phyloP scores from a whole-genome alignment of 2,888 invertebrate species.

The Pseudococcus viburni region DNA sequence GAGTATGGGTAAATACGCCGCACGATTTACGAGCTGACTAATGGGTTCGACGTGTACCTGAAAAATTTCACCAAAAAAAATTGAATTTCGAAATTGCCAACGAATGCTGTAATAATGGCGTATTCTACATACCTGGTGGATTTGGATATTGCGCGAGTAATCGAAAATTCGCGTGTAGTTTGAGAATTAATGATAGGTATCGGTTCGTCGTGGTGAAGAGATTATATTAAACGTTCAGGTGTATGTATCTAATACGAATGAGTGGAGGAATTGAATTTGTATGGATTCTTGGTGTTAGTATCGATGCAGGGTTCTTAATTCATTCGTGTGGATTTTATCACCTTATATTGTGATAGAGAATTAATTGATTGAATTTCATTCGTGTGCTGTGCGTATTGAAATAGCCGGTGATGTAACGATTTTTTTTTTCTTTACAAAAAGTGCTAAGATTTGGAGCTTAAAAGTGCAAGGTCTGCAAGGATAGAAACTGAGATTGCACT shows the following conservation, averaged over 20 bases:
- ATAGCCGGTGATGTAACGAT: no score
- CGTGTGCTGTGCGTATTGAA: background rate
- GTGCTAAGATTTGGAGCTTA: no score
- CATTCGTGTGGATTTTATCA: background rate
- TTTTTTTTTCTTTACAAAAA: no score
- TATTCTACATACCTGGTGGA: background rate
- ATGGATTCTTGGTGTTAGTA: background rate
- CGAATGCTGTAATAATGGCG: background rate
- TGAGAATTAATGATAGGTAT: constrained; percentile 23
- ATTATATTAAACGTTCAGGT: constrained; percentile 7
- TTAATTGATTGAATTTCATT: background rate
- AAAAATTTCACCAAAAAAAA: background rate
- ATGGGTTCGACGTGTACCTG: background rate
- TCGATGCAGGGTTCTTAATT: background rate
- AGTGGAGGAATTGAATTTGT: background rate
- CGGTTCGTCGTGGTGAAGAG: background rate
- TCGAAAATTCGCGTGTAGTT: constrained; percentile 1
- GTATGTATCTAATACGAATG: background rate
- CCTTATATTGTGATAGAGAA: background rate
- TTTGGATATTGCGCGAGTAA: background rate
- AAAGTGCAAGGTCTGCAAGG: no score
- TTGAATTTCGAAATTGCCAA: background rate
- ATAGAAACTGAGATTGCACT: no score
- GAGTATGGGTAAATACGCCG: background rate
- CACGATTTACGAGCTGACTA: background rate